Evolutionary conservation across 2,113 vertebrate species (phyloP).

Genomic region (Pedetes capensis): DNA sequence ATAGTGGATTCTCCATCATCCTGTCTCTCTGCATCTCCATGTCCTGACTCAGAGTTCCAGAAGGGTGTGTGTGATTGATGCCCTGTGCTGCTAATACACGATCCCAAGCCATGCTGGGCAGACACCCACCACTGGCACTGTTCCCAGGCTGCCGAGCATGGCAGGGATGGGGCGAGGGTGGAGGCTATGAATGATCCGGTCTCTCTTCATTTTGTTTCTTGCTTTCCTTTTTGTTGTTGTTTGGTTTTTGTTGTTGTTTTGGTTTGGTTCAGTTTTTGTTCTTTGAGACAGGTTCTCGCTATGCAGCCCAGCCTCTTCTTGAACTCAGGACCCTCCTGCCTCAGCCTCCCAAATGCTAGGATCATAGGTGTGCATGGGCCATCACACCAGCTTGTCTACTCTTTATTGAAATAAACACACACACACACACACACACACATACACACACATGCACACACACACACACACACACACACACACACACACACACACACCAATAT

Average conservation of each 20-base stretch:
- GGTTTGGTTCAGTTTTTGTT: not conserved
- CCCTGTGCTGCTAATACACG: not conserved
- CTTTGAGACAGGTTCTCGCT: not conserved
- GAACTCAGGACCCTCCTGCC: not conserved
- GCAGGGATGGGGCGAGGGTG: not conserved
- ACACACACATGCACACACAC: too few relatives aligned
- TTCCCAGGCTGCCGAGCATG: not conserved
- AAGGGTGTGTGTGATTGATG: not conserved
- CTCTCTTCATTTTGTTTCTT: not conserved
- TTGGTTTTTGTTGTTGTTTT: too few relatives aligned
- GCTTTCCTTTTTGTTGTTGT: not conserved
- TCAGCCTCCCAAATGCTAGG: not conserved
- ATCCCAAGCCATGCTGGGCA: not conserved
- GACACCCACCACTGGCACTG: not conserved
- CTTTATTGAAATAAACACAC: not conserved
- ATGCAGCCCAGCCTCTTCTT: not conserved
- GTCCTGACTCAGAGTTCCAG: not conserved
- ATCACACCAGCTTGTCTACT: not conserved
- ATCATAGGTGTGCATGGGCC: not conserved
- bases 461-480: not conserved
- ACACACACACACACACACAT: not conserved
- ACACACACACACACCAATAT: too few relatives aligned
- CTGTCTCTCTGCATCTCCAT: not conserved
- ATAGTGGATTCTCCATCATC: not conserved
- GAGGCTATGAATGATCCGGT: too few relatives aligned